Percentiles rank a stretch among this genome's conserved stretches.
phyloP scores from a whole-genome alignment of 1,140 invertebrate species.

The Philaenus spumarius region DNA sequence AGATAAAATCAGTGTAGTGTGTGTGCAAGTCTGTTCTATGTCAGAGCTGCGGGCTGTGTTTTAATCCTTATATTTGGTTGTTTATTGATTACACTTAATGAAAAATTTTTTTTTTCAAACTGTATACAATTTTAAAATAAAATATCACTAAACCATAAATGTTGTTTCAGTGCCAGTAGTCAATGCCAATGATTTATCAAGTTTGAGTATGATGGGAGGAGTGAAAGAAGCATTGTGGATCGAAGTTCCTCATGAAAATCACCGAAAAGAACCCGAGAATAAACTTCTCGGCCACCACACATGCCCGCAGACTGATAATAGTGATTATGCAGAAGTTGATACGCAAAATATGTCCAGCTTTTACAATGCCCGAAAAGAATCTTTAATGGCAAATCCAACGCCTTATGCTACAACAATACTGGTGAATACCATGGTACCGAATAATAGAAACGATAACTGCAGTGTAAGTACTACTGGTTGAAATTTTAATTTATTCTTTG shows the following conservation, averaged over 20 bases:
- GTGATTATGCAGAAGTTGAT: constrained; percentile 73
- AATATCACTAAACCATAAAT: too few relatives aligned
- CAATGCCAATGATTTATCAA: constrained; percentile 21
- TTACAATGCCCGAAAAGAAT: constrained; percentile 61
- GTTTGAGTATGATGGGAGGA: constrained; percentile 24
- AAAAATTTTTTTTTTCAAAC: too few relatives aligned
- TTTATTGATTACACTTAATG: too few relatives aligned
- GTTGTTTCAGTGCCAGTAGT: constrained; percentile 26
- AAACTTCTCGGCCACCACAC: constrained; percentile 51
- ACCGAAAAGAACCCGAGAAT: constrained; percentile 50
- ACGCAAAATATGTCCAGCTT: constrained; percentile 67
- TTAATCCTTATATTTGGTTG: too few relatives aligned
- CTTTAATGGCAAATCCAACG: constrained; percentile 50
- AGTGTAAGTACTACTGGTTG: too few relatives aligned
- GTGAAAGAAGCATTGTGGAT: constrained; percentile 68
- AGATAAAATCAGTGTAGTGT: too few relatives aligned
- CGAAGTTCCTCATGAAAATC: constrained; percentile 62
- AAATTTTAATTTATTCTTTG: too few relatives aligned
- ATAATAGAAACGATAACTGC: constrained; percentile 38
- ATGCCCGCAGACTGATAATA: constrained; percentile 42
- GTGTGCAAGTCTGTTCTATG: too few relatives aligned
- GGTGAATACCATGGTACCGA: constrained; percentile 34
- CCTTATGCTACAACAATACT: constrained; percentile 80
- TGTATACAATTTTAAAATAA: too few relatives aligned
- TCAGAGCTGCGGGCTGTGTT: too few relatives aligned